A percentile compares a stretch with the other conserved stretches of the same genome.
phyloP scores from a whole-genome alignment of 2,113 vertebrate genomes.

The Equus przewalskii region DNA sequence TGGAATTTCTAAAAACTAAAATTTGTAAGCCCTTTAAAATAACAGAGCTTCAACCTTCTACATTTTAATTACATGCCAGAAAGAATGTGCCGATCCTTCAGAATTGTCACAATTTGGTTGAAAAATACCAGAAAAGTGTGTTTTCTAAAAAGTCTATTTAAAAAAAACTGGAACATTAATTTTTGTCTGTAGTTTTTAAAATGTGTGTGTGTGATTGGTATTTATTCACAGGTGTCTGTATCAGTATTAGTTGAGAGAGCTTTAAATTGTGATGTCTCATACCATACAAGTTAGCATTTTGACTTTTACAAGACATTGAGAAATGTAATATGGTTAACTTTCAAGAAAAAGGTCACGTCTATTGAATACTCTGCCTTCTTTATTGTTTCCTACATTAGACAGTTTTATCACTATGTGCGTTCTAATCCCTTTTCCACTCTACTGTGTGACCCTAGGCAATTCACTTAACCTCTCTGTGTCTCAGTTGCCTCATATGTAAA shows the following conservation, averaged over 20 bases:
- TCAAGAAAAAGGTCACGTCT: neutral
- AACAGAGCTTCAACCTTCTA: neutral
- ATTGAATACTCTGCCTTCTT: neutral
- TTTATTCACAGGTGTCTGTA: neutral
- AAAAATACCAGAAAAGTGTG: neutral
- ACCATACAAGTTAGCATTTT: neutral
- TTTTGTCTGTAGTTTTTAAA: neutral
- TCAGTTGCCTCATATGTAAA: neutral
- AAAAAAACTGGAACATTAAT: slow-evolving; percentile 6
- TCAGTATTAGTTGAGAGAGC: neutral
- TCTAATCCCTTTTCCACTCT: neutral
- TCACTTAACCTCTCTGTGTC: neutral
- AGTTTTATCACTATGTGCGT: neutral
- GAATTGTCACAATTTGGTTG: neutral
- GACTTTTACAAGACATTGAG: slow-evolving; percentile 33
- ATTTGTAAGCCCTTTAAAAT: slow-evolving; percentile 49
- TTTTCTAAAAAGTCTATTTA: neutral
- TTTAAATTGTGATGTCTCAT: slow-evolving; percentile 3
- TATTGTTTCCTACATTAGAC: neutral
- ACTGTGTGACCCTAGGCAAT: neutral
- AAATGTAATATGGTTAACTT: slow-evolving; percentile 11
- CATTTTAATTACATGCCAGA: slow-evolving; percentile 46
- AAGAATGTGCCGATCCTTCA: neutral
- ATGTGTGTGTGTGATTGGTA: neutral
- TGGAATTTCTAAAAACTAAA: neutral